Evolutionary conservation across 2,113 vertebrate species (phyloP).

Genomic region (Callorhinus ursinus): DNA sequence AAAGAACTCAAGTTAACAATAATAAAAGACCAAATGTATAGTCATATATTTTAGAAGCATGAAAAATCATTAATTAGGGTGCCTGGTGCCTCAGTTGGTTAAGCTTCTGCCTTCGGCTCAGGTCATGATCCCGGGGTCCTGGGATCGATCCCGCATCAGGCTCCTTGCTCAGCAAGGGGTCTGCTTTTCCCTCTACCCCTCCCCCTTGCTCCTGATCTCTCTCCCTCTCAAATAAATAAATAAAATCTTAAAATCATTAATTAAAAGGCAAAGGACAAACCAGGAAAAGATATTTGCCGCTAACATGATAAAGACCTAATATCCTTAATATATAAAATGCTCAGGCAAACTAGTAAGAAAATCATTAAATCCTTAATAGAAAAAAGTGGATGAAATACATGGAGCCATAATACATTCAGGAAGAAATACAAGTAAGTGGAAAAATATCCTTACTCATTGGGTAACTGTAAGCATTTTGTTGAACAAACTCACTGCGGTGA

Average conservation of each 20-base stretch:
- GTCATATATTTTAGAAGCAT: background rate
- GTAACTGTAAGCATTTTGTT: background rate
- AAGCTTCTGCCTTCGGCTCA: no score
- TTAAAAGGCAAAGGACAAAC: background rate
- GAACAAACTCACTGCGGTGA: background rate
- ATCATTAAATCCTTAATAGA: background rate
- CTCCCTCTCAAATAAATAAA: no score
- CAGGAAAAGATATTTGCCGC: background rate
- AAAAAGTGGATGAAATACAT: background rate
- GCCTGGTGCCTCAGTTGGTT: no score
- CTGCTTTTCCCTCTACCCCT: no score
- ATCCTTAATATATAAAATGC: background rate
- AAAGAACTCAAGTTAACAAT: background rate
- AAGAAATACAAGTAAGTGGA: background rate
- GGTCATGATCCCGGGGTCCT: no score
- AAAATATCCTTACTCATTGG: background rate
- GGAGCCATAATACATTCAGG: background rate
- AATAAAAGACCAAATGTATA: background rate
- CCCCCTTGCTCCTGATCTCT: no score
- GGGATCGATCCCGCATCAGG: no score
- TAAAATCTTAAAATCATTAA: background rate
- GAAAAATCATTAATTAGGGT: background rate
- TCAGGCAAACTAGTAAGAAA: constrained; percentile 9
- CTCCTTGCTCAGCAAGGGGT: no score
- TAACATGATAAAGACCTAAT: background rate